Conservation (phyloP, 2,888 invertebrate species). For the Polydrusus tereticollis region DNA sequence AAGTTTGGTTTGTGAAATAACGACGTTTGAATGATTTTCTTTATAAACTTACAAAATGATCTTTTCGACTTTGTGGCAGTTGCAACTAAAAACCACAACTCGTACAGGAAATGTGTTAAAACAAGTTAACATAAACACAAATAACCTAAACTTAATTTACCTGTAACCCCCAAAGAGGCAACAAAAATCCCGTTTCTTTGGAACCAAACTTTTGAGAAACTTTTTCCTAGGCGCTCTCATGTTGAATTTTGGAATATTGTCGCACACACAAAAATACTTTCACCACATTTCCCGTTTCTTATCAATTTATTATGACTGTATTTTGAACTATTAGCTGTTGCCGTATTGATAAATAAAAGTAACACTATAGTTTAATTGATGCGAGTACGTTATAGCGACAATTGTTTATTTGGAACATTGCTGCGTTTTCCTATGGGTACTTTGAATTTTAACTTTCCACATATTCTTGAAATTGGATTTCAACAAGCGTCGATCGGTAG, state of each 20-base stretch:
- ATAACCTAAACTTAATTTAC: conserved; percentile 11
- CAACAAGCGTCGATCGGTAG: background rate
- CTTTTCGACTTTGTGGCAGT: no score
- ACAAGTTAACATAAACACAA: no score
- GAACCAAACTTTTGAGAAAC: conserved; percentile 26
- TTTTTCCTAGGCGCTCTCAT: conserved; percentile 28
- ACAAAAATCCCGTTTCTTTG: conserved; percentile 36
- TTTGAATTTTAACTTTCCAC: background rate
- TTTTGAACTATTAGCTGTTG: background rate
- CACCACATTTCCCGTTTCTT: background rate
- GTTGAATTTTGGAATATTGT: background rate
- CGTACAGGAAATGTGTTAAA: no score
- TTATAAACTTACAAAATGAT: no score
- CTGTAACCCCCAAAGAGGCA: conserved; percentile 40
- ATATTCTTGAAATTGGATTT: background rate
- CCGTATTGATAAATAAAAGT: background rate
- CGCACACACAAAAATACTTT: background rate
- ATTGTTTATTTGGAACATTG: background rate
- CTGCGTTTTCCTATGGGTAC: background rate
- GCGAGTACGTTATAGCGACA: background rate
- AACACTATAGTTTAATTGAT: background rate
- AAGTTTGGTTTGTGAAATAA: no score
- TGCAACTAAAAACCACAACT: no score
- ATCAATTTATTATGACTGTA: background rate
- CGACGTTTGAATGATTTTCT: no score